Conservation (phyloP, 2,113 vertebrate species). For the Sorex fumeus region DNA sequence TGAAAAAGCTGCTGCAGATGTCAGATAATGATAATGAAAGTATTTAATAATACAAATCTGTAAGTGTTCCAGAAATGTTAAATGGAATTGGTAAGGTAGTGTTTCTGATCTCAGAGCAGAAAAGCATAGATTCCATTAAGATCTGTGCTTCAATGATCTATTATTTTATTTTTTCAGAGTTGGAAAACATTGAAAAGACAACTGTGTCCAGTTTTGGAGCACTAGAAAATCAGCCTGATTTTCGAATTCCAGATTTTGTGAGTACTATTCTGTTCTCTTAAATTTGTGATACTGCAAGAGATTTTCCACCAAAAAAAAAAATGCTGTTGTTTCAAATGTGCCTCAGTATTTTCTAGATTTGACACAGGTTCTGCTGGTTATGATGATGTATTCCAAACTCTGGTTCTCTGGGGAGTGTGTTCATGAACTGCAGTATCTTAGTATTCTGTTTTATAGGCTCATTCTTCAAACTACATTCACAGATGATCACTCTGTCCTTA, state of each 20-base stretch:
- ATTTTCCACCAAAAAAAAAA: neutral
- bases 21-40: neutral
- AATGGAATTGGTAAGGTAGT: neutral
- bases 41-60: neutral
- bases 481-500: neutral
- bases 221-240: conserved; percentile 79
- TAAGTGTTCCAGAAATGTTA: neutral
- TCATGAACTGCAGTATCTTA: neutral
- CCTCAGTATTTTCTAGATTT: neutral
- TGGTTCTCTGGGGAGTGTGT: neutral
- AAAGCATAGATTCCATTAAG: neutral
- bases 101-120: conserved; percentile 31
- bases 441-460: neutral
- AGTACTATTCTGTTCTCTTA: conserved; percentile 76
- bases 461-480: neutral
- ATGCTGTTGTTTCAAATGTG: neutral
- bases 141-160: neutral
- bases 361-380: neutral
- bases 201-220: conserved; percentile 82
- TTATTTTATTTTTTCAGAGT: conserved; percentile 84
- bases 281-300: neutral
- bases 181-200: conserved; percentile 86
- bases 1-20: neutral
- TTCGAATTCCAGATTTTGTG: conserved; percentile 88
- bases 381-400: neutral